Evolutionary conservation across 2,888 invertebrate genomes (phyloP).

Genomic region (Eustalomyia histrio): DNA sequence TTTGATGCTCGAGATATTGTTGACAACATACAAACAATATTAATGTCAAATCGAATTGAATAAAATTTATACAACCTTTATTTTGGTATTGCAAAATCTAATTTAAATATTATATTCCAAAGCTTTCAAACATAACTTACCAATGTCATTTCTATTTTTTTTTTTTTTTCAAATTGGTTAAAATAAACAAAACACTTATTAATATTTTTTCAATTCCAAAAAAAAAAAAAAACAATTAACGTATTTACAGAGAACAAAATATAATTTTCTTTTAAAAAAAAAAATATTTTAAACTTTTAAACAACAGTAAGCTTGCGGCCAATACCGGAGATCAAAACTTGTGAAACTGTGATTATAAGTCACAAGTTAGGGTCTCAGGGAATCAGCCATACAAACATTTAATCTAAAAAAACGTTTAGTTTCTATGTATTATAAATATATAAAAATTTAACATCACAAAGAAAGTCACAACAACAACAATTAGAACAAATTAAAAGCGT

Average conservation of each 20-base stretch:
- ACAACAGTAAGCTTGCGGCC: constrained; percentile 80
- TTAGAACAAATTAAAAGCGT: constrained; percentile 16
- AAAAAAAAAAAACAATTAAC: constrained; percentile 22
- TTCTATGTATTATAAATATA: constrained; percentile 10
- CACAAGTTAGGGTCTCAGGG: constrained; percentile 81
- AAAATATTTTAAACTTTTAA: constrained; percentile 44
- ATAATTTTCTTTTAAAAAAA: too few relatives aligned
- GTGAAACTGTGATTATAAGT: constrained; percentile 80
- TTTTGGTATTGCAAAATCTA: too few relatives aligned
- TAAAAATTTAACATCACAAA: constrained; percentile 25
- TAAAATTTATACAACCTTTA: too few relatives aligned
- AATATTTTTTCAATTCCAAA: background rate
- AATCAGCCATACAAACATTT: constrained; percentile 80
- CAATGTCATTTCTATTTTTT: background rate
- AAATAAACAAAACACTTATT: background rate
- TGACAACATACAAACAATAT: too few relatives aligned
- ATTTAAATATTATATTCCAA: too few relatives aligned
- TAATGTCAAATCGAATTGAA: too few relatives aligned
- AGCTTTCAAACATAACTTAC: background rate
- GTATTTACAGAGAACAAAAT: constrained; percentile 28
- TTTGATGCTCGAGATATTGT: too few relatives aligned
- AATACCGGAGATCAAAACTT: constrained; percentile 81
- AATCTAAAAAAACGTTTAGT: constrained; percentile 55
- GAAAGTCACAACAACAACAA: constrained; percentile 44
- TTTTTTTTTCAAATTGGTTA: background rate